Percentiles rank a stretch among this genome's conserved stretches.
phyloP scores from a whole-genome alignment of 2,113 vertebrate species.

The Leptosomus discolor region DNA sequence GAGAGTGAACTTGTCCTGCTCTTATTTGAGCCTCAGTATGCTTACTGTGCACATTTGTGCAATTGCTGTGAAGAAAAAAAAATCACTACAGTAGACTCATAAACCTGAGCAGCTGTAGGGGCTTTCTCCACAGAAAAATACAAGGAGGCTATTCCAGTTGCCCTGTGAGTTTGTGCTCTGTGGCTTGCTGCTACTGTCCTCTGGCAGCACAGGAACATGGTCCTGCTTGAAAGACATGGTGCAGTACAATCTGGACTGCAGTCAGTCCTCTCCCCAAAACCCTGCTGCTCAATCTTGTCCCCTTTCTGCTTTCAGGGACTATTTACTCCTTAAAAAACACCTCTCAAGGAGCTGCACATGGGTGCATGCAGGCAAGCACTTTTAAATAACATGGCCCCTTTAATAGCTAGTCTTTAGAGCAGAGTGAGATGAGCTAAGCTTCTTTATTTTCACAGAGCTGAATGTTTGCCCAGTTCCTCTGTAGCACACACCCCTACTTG shows the following conservation, averaged over 20 bases:
- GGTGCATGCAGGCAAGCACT: background rate
- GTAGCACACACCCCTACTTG: background rate
- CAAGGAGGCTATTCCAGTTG: background rate
- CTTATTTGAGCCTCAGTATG: background rate
- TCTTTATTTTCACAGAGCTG: background rate
- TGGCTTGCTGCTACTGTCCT: background rate
- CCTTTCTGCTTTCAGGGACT: background rate
- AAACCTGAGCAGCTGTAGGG: slow-evolving; percentile 9
- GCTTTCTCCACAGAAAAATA: background rate
- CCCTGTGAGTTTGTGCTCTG: background rate
- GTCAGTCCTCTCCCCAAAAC: background rate
- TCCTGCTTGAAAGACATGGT: background rate
- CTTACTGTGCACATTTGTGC: slow-evolving; percentile 44
- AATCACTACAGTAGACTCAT: background rate
- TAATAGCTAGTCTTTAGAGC: background rate
- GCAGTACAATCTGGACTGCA: background rate
- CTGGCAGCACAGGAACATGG: background rate
- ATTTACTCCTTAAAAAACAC: background rate
- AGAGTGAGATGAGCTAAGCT: background rate
- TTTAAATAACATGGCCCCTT: background rate
- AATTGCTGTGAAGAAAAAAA: slow-evolving; percentile 11
- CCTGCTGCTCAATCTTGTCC: background rate
- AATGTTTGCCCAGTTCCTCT: background rate
- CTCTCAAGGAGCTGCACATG: background rate
- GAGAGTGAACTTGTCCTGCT: background rate